Evolutionary conservation across 1,140 invertebrate genomes (phyloP).

Genomic region (Capitella teleta): DNA sequence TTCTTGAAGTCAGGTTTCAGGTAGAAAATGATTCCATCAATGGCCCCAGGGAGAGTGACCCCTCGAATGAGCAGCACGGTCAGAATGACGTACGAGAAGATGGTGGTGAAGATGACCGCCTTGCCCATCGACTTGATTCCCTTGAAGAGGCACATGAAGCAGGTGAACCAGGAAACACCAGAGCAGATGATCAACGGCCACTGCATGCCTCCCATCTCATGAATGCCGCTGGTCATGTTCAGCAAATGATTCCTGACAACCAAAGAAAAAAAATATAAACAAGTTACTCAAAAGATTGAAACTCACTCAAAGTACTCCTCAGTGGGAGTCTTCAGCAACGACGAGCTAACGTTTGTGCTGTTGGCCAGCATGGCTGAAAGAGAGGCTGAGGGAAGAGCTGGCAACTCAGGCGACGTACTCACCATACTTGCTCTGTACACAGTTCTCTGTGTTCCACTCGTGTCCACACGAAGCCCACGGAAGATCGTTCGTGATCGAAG

Average conservation of each 20-base stretch:
- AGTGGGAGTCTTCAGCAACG: conserved; percentile 1
- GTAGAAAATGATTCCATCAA: conserved; percentile 61
- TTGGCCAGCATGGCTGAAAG: background rate
- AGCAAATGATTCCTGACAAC: conserved; percentile 5
- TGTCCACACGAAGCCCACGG: conserved; percentile 91
- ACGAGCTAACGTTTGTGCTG: background rate
- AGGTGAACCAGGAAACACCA: conserved; percentile 24
- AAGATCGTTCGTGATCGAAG: conserved; percentile 45
- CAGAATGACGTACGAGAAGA: conserved; percentile 74
- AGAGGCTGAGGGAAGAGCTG: background rate
- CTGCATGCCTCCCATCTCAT: conserved; percentile 18
- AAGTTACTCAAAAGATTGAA: background rate
- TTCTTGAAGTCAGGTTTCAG: conserved; percentile 19
- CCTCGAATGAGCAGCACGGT: conserved; percentile 68
- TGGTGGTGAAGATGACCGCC: conserved; percentile 70
- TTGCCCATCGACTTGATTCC: conserved; percentile 43
- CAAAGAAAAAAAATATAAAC: background rate
- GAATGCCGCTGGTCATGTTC: conserved; percentile 3
- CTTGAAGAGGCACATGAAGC: conserved; percentile 21
- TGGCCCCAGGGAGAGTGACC: conserved; percentile 64
- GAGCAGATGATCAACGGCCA: conserved; percentile 28
- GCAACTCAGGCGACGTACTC: background rate
- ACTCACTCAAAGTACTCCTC: conserved; percentile 7
- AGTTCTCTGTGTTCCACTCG: conserved; percentile 82
- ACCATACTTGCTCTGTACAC: conserved; percentile 32